A percentile compares a stretch with the other conserved stretches of the same genome.
These are phyloP conservation scores for Agrypnus murinus DNA, from an alignment of 2,888 invertebrate genomes.

Conservation along the genomic window DNA sequence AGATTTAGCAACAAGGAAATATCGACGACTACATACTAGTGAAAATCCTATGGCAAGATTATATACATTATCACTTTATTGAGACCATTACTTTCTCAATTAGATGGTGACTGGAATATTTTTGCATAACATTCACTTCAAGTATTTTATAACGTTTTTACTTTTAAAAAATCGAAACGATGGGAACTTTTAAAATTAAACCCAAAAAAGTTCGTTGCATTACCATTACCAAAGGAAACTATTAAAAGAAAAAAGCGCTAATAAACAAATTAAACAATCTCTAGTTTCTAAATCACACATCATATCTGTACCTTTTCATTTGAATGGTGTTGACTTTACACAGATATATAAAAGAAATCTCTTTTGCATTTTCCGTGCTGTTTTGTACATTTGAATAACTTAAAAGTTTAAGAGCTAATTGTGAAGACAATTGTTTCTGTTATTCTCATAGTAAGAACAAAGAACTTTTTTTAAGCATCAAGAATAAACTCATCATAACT, in stretches of 20 bases:
- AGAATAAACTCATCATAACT: background rate
- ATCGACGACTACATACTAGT: background rate
- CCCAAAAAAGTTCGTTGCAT: no score
- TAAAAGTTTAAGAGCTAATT: background rate
- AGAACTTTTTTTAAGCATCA: background rate
- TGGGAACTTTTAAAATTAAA: no score
- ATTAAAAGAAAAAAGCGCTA: no score
- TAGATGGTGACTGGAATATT: background rate
- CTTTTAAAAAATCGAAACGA: no score
- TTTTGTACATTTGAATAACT: background rate
- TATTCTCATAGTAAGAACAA: background rate
- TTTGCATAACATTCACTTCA: no score
- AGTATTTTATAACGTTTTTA: no score
- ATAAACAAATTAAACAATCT: no score
- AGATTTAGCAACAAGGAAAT: background rate
- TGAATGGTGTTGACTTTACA: background rate
- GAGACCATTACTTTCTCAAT: background rate
- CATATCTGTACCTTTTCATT: background rate
- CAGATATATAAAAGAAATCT: background rate
- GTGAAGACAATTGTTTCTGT: background rate
- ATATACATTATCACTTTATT: background rate
- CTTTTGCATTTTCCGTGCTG: background rate
- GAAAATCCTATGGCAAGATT: constrained; percentile 3
- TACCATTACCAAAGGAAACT: no score
- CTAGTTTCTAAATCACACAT: background rate